Base-by-base conservation (phyloP, 1,140 invertebrate genomes). In the Xylocopa sonorina region DNA sequence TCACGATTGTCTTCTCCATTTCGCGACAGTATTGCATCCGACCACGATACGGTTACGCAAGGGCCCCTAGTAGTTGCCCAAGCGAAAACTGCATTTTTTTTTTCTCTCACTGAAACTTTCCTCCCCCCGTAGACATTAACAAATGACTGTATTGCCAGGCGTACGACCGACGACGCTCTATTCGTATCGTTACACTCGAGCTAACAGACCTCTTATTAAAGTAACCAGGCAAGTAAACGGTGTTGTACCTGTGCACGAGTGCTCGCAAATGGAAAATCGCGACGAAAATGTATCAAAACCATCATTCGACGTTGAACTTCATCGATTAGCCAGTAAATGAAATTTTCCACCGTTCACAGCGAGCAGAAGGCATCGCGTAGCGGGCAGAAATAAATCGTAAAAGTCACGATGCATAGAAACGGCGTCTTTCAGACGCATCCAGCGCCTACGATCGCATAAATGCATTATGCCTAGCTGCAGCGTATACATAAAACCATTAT, bases 401-500 rank as follows among this genome's bases (percentile, higher is more conserved):
- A 41, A 34, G 60, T 74, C 62, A 29, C 34, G 14, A 51, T 53
- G 24, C 32, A 18, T 73, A 27, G 9, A 21, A 50, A 16, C 38
- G 51, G 66, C 7, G 60, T 51, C 48, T 53, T 41, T 24, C 46
- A 43, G 50, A 34, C 38, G 32, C 64, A 6, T 18, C 34, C 41
- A 41, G 38, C 58, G 24, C 27, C 29, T 34, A 69, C 24, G 32
- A 16, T 14, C 29, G 10, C 50, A 48, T 75, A 75, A 75, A 38
- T 53, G 48, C 50, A 66, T 51, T 78, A 78, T 24, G 46, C 16
- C 48, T 48, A 24, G 46, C 69, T 78, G 58, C 81, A 41, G 58
- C 75, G n/a, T n/a, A 68, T 80, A 77, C 80, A 68, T 84, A 88
- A 88, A 89, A 82, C 82, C 85, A 87, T 90, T 90, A 89, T 90